Base-by-base conservation (phyloP, 2,113 vertebrate species). In the Zosterops hypoxanthus region DNA sequence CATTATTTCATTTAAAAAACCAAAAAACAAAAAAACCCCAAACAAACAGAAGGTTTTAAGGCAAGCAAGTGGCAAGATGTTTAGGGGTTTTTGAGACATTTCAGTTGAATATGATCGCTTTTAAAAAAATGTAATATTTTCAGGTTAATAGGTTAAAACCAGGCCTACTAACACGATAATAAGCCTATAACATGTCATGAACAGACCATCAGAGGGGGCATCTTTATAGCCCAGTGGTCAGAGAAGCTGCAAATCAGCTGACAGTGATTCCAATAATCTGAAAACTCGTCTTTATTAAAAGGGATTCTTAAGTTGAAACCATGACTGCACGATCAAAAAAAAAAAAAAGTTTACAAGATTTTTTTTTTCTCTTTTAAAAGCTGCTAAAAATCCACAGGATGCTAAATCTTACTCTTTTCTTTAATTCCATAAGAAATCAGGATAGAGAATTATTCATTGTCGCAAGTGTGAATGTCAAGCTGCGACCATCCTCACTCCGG, bases 291-390 rank as follows among this genome's bases (percentile, higher is more conserved):
- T 65, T 57, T 61, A 88, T 12, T 73, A 36, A 46, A 91, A 65
- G 6, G 4, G 12, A 81, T 77, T 82, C 39, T 53, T 77, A 55
- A 50, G 7, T 9, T 14, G 16, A 68, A 92, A 79, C 44, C 49
- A 82, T 52, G 65, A 85, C 36, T 33, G 46, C 25, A 76, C 65
- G 29, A 41, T 2, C 39, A 39, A 39, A 7, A 36, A 39, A 49
- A 42, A 0, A 1, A 75, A n/a, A 44, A 33, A 26, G 1, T 47
- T 41, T 2, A 34, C 6, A 29, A 57, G 21, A 3, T 21, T 3
- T 39, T 47, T 36, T 55, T 33, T 56, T 15, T 9, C 36, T 39
- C 36, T 5, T 24, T 55, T 71, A 68, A 85, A 85, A 88, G 29
- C 33, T 34, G 34, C 50, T 39, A 47, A 69, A 88, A 73, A 24